Percentiles rank a stretch among this genome's conserved stretches.
These are phyloP conservation scores for Nematopogon swammerdamellus DNA, from an alignment of 2,888 invertebrate species.

Conservation along the genomic window DNA sequence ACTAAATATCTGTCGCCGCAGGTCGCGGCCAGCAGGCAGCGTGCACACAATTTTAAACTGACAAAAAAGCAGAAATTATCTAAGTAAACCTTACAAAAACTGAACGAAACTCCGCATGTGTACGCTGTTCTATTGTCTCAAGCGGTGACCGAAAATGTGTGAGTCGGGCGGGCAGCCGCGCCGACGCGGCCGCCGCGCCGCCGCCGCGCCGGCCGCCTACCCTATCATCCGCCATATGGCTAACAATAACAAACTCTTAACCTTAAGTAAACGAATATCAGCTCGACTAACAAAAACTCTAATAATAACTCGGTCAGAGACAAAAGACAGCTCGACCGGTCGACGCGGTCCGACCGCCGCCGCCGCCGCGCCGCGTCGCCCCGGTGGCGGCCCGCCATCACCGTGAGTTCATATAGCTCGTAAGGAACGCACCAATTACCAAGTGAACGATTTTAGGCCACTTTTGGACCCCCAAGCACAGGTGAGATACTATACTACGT, in stretches of 20 bases:
- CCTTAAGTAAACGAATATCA: slow-evolving; percentile 41
- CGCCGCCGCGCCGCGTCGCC: no score
- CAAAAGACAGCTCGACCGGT: not conserved
- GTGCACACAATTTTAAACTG: no score
- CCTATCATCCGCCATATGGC: slow-evolving; percentile 46
- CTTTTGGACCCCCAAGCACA: no score
- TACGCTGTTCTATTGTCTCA: not conserved
- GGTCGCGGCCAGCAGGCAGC: no score
- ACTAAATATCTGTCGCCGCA: no score
- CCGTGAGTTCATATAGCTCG: no score
- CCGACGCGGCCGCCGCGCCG: not conserved
- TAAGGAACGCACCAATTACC: no score
- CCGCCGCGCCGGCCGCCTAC: slow-evolving; percentile 19
- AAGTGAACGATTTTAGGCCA: no score
- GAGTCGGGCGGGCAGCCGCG: no score
- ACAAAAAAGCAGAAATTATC: not conserved
- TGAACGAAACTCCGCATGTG: not conserved
- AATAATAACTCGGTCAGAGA: not conserved
- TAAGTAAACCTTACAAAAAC: not conserved
- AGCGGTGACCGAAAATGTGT: not conserved
- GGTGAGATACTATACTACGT: no score
- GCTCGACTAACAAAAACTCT: not conserved
- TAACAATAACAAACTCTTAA: slow-evolving; percentile 51
- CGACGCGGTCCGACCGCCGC: no score
- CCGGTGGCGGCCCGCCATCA: no score